phyloP scores from a whole-genome alignment of 2,888 invertebrate genomes.

The Chloroclystis v-ata region DNA sequence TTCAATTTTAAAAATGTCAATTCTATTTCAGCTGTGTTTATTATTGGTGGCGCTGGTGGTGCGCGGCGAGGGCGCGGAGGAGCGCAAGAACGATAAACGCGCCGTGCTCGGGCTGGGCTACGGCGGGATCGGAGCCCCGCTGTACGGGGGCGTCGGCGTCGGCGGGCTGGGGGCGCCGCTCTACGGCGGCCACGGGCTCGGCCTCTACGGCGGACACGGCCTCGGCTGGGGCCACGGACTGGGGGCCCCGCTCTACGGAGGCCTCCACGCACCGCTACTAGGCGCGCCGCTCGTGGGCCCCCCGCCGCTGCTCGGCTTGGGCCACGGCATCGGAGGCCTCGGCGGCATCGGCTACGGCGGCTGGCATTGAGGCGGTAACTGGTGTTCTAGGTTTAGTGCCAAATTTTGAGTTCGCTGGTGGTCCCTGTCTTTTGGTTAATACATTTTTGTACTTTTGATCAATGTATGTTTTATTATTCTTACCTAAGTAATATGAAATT shows the following conservation, averaged over 20 bases:
- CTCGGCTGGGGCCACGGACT: conserved; percentile 34
- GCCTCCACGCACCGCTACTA: conserved; percentile 33
- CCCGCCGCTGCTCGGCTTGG: conserved; percentile 43
- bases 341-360: conserved; percentile 24
- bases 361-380: conserved; percentile 42
- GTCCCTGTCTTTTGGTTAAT: conserved; percentile 28
- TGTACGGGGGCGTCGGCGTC: conserved; percentile 47
- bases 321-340: conserved; percentile 40
- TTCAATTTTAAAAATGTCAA: no score
- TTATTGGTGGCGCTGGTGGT: conserved; percentile 53
- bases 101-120: conserved; percentile 70
- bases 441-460: conserved; percentile 12
- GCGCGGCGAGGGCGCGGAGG: conserved; percentile 57
- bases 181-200: conserved; percentile 47
- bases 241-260: conserved; percentile 33
- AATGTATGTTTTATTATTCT: conserved; percentile 7
- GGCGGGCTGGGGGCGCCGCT: conserved; percentile 39
- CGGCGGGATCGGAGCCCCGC: conserved; percentile 34
- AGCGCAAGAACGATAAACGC: conserved; percentile 70
- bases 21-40: conserved; percentile 47
- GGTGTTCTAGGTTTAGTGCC: conserved; percentile 41
- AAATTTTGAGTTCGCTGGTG: conserved; percentile 43
- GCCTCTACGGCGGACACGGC: conserved; percentile 50
- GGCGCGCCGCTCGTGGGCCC: conserved; percentile 36
- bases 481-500: no score